phyloP scores from a whole-genome alignment of 2,113 vertebrate genomes.

The Panthera tigris region DNA sequence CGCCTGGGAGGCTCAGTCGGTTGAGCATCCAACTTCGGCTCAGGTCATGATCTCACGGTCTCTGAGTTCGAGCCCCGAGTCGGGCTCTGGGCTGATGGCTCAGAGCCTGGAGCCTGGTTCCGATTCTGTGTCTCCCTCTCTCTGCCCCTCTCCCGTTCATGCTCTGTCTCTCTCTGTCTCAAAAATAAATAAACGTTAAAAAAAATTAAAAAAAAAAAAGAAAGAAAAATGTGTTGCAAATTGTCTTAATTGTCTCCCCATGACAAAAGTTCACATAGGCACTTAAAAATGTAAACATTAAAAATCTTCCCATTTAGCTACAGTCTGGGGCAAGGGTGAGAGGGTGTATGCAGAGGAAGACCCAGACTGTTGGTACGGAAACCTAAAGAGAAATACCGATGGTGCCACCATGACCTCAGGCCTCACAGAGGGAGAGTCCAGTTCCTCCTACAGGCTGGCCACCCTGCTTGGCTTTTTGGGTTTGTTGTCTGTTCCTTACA shows the following conservation, averaged over 20 bases:
- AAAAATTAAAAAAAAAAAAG: too few species aligned
- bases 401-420: neutral
- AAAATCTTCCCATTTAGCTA: neutral
- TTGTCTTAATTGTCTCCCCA: neutral
- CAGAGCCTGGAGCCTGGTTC: too few species aligned
- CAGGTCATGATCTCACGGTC: too few species aligned
- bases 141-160: too few species aligned
- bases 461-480: neutral
- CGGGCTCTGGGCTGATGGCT: too few species aligned
- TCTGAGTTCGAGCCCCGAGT: too few species aligned
- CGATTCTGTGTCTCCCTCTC: too few species aligned
- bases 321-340: neutral
- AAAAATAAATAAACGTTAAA: too few species aligned
- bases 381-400: neutral
- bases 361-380: neutral
- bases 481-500: neutral
- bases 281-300: neutral
- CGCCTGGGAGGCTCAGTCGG: too few species aligned
- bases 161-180: too few species aligned
- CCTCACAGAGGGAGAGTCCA: neutral
- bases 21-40: too few species aligned
- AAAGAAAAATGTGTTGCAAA: neutral
- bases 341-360: neutral
- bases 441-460: too few species aligned
- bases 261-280: neutral